Conservation (phyloP, 2,113 vertebrate genomes). For the Numida meleagris region DNA sequence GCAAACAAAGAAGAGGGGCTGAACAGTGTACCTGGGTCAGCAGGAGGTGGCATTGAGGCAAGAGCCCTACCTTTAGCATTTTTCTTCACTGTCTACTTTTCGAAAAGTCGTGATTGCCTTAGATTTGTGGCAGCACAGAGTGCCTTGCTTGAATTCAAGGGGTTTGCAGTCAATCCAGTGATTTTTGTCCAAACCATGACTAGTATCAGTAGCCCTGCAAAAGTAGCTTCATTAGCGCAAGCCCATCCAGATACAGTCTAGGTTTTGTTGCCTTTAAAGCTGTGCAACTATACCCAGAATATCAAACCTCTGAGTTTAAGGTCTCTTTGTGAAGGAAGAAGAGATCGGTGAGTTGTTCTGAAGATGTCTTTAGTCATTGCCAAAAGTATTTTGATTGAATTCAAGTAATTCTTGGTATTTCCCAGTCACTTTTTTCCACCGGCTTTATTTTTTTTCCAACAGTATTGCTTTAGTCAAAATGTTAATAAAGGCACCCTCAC, state of each 20-base stretch:
- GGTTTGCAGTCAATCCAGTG: accelerated
- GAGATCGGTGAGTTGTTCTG: neutral
- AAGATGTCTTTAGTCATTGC: neutral
- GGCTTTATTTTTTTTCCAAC: neutral
- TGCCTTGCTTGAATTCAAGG: neutral
- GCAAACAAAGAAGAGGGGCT: neutral
- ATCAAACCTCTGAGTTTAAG: neutral
- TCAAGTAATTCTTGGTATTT: neutral
- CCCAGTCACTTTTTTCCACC: neutral
- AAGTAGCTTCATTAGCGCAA: neutral
- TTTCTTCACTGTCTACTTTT: neutral
- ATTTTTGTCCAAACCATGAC: neutral
- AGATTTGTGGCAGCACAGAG: neutral
- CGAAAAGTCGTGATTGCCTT: neutral
- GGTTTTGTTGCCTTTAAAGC: neutral
- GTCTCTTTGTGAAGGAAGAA: neutral
- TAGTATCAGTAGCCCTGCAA: neutral
- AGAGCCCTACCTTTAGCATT: neutral
- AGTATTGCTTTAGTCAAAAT: neutral
- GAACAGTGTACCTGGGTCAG: neutral
- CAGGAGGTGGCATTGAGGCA: neutral
- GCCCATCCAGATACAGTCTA: neutral
- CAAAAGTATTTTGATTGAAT: neutral
- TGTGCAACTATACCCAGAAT: neutral
- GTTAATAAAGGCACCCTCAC: neutral